phyloP scores from a whole-genome alignment of 2,797 vertebrate species.

The Alcedo quadribrachys region DNA sequence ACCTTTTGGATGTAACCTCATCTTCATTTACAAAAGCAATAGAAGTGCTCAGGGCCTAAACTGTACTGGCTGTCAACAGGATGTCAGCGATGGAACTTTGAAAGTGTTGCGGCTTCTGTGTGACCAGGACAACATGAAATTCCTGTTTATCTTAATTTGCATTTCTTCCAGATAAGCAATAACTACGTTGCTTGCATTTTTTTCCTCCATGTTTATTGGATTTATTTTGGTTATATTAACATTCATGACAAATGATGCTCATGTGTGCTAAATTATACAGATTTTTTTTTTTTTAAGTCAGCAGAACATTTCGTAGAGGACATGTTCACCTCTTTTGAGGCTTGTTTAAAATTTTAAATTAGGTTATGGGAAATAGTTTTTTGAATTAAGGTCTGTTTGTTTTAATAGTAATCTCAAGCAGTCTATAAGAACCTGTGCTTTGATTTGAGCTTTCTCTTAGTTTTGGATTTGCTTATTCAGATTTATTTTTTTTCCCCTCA shows the following conservation, averaged over 20 bases:
- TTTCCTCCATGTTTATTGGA: neutral
- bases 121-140: neutral
- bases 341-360: neutral
- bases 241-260: constrained; percentile 40
- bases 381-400: neutral
- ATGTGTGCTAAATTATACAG: constrained; percentile 4
- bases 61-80: neutral
- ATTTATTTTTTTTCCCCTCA: neutral
- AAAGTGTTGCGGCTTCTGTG: neutral
- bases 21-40: constrained; percentile 18
- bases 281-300: constrained; percentile 3
- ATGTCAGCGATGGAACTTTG: neutral
- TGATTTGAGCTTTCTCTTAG: neutral
- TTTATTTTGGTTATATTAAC: constrained; percentile 37
- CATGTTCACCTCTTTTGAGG: neutral
- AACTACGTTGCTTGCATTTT: neutral
- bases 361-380: neutral
- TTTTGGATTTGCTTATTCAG: neutral
- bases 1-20: neutral
- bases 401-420: neutral
- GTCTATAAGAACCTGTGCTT: neutral
- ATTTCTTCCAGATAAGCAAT: constrained; percentile 26
- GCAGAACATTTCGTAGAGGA: neutral
- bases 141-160: neutral
- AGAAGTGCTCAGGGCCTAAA: neutral